phyloP scores from a whole-genome alignment of 1,140 invertebrate species.

The Atta colombica region DNA sequence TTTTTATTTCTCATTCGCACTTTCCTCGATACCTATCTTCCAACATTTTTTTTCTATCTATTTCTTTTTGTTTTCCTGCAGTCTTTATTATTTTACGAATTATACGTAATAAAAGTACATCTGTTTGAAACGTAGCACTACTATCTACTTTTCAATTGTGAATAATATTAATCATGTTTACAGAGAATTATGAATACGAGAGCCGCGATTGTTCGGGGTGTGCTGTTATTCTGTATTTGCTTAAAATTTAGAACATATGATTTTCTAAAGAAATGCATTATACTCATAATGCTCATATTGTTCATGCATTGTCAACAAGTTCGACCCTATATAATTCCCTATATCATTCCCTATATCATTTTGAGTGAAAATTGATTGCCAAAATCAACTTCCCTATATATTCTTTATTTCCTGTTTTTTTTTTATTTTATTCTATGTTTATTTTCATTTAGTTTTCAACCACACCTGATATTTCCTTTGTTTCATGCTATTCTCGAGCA shows the following conservation, averaged over 20 bases:
- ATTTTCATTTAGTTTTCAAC: slow-evolving; percentile 47
- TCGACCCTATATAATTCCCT: neutral
- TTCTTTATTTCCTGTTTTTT: neutral
- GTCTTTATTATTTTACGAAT: slow-evolving; percentile 23
- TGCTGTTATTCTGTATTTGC: slow-evolving; percentile 57
- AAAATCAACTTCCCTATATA: slow-evolving; percentile 32
- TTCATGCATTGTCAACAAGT: neutral
- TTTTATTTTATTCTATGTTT: neutral
- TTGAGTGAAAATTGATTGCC: neutral
- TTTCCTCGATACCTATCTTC: neutral
- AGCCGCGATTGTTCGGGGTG: slow-evolving; percentile 29
- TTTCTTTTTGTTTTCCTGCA: neutral
- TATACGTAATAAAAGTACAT: slow-evolving; percentile 6
- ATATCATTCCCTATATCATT: neutral
- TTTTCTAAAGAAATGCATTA: slow-evolving; percentile 20
- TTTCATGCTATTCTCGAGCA: slow-evolving; percentile 28
- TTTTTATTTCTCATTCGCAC: slow-evolving; percentile 1
- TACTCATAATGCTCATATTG: neutral
- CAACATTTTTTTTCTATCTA: neutral
- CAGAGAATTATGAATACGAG: slow-evolving; percentile 38
- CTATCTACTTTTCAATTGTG: neutral
- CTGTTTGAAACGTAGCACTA: slow-evolving; percentile 13
- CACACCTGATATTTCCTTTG: slow-evolving; percentile 48
- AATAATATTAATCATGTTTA: slow-evolving; percentile 49
- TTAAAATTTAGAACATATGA: slow-evolving; percentile 72